Evolutionary conservation across 2,113 vertebrate species (phyloP).

Genomic region (Cyanoliseus patagonus): DNA sequence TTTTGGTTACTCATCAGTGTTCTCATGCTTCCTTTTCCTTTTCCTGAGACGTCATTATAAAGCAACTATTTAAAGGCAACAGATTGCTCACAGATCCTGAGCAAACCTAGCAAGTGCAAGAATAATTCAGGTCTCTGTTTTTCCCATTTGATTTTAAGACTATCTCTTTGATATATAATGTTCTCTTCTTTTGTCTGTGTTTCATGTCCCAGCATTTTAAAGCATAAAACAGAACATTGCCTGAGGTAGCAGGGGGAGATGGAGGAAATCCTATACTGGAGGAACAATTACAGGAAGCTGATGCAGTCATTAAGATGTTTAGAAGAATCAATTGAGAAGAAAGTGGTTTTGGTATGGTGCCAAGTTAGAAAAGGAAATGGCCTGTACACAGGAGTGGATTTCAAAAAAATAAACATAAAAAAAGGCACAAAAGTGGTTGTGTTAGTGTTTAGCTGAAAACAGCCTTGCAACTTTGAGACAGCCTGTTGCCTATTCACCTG

Average conservation of each 20-base stretch:
- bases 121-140: conserved; percentile 50
- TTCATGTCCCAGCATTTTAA: conserved; percentile 32
- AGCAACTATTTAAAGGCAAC: conserved; percentile 22
- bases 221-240: not conserved
- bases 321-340: conserved; percentile 68
- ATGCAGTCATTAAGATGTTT: conserved; percentile 68
- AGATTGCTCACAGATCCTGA: not conserved
- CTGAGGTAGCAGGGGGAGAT: conserved; percentile 59
- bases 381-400: not conserved
- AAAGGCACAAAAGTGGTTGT: not conserved
- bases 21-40: conserved; percentile 77
- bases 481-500: not conserved
- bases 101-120: conserved; percentile 9
- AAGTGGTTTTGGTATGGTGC: conserved; percentile 51
- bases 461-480: not conserved
- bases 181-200: conserved; percentile 24
- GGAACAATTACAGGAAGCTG: conserved; percentile 81
- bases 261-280: conserved; percentile 75
- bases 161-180: not conserved
- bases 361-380: conserved; percentile 49
- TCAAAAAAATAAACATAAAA: conserved; percentile 38
- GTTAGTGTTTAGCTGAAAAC: not conserved
- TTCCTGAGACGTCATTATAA: conserved; percentile 56
- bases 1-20: conserved; percentile 55
- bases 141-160: conserved; percentile 46